phyloP scores from a whole-genome alignment of 2,888 invertebrate genomes.

The Lycaena phlaeas region DNA sequence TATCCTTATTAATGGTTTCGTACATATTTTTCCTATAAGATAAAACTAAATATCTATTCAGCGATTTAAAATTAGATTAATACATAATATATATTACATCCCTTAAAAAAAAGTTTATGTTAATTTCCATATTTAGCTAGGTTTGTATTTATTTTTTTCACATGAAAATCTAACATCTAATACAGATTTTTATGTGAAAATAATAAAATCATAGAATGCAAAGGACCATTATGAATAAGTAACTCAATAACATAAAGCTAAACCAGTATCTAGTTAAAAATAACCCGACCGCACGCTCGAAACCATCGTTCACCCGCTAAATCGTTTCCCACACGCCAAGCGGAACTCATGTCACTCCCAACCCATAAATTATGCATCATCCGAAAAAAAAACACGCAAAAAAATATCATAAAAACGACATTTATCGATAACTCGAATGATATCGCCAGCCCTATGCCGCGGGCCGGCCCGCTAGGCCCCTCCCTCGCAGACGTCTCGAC shows the following conservation, averaged over 20 bases:
- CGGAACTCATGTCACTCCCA: conserved; percentile 50
- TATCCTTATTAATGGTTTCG: too few species aligned
- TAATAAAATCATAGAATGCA: too few species aligned
- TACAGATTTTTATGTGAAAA: too few species aligned
- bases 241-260: conserved; percentile 14
- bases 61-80: too few species aligned
- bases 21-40: too few species aligned
- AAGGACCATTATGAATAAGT: conserved; percentile 7
- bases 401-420: conserved; percentile 45
- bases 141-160: too few species aligned
- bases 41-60: too few species aligned
- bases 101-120: too few species aligned
- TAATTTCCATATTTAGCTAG: too few species aligned
- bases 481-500: conserved; percentile 41
- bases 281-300: conserved; percentile 21
- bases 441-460: conserved; percentile 44
- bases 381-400: conserved; percentile 34
- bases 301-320: conserved; percentile 35
- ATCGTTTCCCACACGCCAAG: conserved; percentile 31
- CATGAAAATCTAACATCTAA: too few species aligned
- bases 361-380: conserved; percentile 52
- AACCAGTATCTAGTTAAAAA: conserved; percentile 18
- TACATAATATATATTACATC: too few species aligned
- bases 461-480: conserved; percentile 42
- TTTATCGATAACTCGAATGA: conserved; percentile 51